Evolutionary conservation across 2,797 vertebrate species (phyloP).

Genomic region (Cephalopachus bancanus): DNA sequence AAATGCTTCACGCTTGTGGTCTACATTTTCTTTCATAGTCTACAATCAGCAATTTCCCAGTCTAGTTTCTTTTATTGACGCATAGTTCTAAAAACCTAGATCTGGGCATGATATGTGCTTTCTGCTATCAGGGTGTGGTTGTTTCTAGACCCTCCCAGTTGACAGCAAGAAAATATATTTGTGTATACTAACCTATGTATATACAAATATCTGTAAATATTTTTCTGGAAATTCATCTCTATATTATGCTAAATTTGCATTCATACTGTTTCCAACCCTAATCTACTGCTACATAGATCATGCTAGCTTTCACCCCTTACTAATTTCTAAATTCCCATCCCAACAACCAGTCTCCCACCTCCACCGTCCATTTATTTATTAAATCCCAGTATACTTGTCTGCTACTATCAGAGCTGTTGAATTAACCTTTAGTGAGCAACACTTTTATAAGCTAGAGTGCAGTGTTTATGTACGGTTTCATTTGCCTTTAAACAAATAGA

Average conservation of each 20-base stretch:
- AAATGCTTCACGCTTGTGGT: not conserved
- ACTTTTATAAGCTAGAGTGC: not conserved
- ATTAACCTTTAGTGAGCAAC: not conserved
- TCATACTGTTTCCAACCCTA: not conserved
- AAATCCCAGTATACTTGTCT: not conserved
- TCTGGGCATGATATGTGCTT: not conserved
- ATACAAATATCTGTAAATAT: not conserved
- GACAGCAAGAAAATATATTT: not conserved
- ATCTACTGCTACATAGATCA: not conserved
- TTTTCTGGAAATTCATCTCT: not conserved
- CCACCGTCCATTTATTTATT: not conserved
- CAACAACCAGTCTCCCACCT: not conserved
- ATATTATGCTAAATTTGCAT: not conserved
- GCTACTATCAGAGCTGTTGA: not conserved
- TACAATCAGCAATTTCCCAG: not conserved
- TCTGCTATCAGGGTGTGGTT: not conserved
- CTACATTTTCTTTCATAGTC: not conserved
- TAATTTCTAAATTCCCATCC: not conserved
- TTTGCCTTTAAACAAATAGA: not conserved
- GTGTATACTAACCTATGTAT: not conserved
- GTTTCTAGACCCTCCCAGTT: not conserved
- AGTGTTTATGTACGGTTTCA: not conserved
- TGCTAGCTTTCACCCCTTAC: not conserved
- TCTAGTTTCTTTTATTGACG: not conserved
- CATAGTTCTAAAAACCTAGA: not conserved